Evolutionary conservation across 2,888 invertebrate species (phyloP).

Genomic region (Nomada fabriciana): DNA sequence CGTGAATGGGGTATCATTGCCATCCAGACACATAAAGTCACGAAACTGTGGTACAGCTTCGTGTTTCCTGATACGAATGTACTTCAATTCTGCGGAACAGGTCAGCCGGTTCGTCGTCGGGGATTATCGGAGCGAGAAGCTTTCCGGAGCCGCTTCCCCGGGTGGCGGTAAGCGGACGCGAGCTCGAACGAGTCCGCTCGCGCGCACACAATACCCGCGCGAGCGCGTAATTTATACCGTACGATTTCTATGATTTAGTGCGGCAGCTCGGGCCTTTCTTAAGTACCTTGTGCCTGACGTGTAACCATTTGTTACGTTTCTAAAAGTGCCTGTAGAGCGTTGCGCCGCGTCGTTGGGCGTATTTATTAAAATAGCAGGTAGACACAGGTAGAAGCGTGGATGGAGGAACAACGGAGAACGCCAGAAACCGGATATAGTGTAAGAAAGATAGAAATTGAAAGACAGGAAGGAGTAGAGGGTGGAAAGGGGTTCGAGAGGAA

Average conservation of each 20-base stretch:
- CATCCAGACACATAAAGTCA: too few species aligned
- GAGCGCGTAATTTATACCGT: constrained; percentile 58
- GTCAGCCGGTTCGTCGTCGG: background rate
- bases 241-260: constrained; percentile 64
- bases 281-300: constrained; percentile 61
- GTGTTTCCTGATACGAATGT: background rate
- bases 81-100: background rate
- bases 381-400: constrained; percentile 51
- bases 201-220: constrained; percentile 51
- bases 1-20: too few species aligned
- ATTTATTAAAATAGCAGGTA: constrained; percentile 65
- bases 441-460: background rate
- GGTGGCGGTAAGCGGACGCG: constrained; percentile 14
- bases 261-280: constrained; percentile 62
- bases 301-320: constrained; percentile 62
- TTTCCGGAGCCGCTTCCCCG: constrained; percentile 18
- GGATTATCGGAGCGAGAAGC: constrained; percentile 45
- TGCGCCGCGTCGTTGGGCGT: constrained; percentile 56
- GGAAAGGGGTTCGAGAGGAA: constrained; percentile 2
- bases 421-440: background rate
- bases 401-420: constrained; percentile 3
- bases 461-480: background rate
- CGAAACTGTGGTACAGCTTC: background rate
- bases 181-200: constrained; percentile 15
- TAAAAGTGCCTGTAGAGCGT: constrained; percentile 56